Evolutionary conservation across 2,888 invertebrate species (phyloP), one percentile per base, ranked within the genome.

Genomic region (Beris morrisii): DNA sequence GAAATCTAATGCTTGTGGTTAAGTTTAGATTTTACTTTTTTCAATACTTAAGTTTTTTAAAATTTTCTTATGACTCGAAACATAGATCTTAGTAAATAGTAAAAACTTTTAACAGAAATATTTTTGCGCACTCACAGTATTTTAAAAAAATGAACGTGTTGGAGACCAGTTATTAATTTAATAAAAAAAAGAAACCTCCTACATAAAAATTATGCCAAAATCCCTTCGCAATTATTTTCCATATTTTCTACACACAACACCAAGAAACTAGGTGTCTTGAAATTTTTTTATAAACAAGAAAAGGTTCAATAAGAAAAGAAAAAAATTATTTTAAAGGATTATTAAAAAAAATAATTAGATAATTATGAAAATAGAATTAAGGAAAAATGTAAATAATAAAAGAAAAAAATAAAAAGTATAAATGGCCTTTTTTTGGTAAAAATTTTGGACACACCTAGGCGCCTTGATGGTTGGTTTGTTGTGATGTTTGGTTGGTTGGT

Each of bases 371-470:
- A 54, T 11, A 50, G 32, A 59, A 61, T 56, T n/a, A 63, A 67
- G 58, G 58, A 61, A 63, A 53, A 67, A 61, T 64, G 43, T 43
- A 67, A 54, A 64, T 31, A 32, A 12, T 15, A 15, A 53, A 22
- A 53, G 13, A 46, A 12, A 50, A 52, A 15, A 22, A 50, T 32
- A 30, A 38, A 22, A 61, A 52, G 50, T 32, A 52, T 32, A 32
- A 57, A 50, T 46, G 65, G 65, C 65, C 65, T 65, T 38, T 38
- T 50, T 61, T 50, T 12, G 50, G 38, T 53, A 65, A 66, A 57
- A 64, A 55, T 53, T 38, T 46, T 58, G 68, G 70, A 70, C 70
- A 70, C 68, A 70, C 70, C 70, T 70, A 70, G 69, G 69, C 68
- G 70, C 68, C 67, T 66, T 65, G 65, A 57, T 65, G 56, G 56